phyloP scores from a whole-genome alignment of 2,797 vertebrate genomes.

The Sciurus vulgaris region DNA sequence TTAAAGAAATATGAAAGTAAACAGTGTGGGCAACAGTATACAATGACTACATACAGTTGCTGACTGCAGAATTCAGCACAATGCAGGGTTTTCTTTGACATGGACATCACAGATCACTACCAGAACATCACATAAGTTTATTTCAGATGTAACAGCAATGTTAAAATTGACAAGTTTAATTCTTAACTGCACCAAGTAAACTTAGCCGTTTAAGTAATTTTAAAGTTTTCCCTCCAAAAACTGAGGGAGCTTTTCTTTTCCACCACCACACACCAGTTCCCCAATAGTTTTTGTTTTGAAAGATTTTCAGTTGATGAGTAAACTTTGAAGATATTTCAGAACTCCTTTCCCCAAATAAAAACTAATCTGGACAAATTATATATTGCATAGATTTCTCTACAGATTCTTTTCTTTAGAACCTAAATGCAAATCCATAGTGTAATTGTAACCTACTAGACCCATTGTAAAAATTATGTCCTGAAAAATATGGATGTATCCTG shows the following conservation, averaged over 20 bases:
- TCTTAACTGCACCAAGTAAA: constrained; percentile 88
- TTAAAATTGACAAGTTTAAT: constrained; percentile 89
- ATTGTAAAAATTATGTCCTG: constrained; percentile 75
- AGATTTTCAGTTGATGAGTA: constrained; percentile 75
- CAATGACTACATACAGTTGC: constrained; percentile 80
- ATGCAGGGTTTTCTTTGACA: constrained; percentile 60
- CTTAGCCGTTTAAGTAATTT: constrained; percentile 84
- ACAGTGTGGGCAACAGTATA: constrained; percentile 72
- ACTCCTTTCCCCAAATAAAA: constrained; percentile 72
- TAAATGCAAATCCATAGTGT: constrained; percentile 64
- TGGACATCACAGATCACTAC: constrained; percentile 87
- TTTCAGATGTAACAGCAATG: constrained; percentile 87
- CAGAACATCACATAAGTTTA: constrained; percentile 86
- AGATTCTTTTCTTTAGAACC: constrained; percentile 81
- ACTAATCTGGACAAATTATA: constrained; percentile 80
- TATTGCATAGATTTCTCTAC: constrained; percentile 77
- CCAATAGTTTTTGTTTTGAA: constrained; percentile 80
- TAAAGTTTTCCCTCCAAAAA: constrained; percentile 87
- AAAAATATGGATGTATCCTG: constrained; percentile 74
- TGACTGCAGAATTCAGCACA: constrained; percentile 68
- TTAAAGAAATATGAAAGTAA: constrained; percentile 83
- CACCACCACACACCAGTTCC: constrained; percentile 82
- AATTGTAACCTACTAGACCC: constrained; percentile 60
- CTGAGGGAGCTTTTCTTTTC: constrained; percentile 85
- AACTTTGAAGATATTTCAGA: constrained; percentile 81